These are phyloP conservation scores for Pseudomyrmex concolor DNA, from an alignment of 1,140 invertebrate species.

Conservation along the genomic window DNA sequence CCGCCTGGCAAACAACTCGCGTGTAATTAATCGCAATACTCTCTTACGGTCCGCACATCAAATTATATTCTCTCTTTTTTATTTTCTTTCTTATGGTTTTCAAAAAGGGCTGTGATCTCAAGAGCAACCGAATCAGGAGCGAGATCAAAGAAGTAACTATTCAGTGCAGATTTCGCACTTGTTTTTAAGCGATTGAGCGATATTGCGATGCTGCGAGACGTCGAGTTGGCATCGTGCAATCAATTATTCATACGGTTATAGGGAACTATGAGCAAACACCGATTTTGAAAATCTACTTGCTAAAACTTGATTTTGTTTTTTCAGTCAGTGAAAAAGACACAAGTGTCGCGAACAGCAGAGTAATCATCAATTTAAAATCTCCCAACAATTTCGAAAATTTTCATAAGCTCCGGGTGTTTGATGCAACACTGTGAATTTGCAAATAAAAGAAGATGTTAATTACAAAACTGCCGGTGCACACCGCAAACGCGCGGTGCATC, in stretches of 20 bases:
- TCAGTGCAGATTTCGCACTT: not conserved
- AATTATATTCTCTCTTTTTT: slow-evolving; percentile 27
- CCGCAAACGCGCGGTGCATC: slow-evolving; percentile 25
- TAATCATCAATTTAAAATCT: not conserved
- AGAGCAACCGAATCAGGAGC: slow-evolving; percentile 54
- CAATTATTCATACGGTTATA: too few species aligned
- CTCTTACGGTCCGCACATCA: slow-evolving; percentile 14
- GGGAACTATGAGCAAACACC: too few species aligned
- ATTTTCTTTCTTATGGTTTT: not conserved
- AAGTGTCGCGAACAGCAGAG: too few species aligned
- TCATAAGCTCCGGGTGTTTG: slow-evolving; percentile 7
- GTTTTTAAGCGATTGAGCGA: slow-evolving; percentile 17
- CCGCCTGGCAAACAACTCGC: slow-evolving; percentile 56
- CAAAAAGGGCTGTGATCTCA: not conserved
- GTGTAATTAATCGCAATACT: slow-evolving; percentile 69
- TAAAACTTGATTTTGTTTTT: too few species aligned
- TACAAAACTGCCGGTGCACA: not conserved
- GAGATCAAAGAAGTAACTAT: slow-evolving; percentile 71
- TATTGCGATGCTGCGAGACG: not conserved
- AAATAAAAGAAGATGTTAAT: slow-evolving; percentile 42
- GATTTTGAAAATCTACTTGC: too few species aligned
- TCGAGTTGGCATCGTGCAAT: slow-evolving; percentile 2
- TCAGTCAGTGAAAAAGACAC: too few species aligned
- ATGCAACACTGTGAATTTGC: slow-evolving; percentile 34
- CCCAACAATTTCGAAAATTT: not conserved